Conservation (phyloP, 2,113 vertebrate genomes). For the Oncorhynchus keta region DNA sequence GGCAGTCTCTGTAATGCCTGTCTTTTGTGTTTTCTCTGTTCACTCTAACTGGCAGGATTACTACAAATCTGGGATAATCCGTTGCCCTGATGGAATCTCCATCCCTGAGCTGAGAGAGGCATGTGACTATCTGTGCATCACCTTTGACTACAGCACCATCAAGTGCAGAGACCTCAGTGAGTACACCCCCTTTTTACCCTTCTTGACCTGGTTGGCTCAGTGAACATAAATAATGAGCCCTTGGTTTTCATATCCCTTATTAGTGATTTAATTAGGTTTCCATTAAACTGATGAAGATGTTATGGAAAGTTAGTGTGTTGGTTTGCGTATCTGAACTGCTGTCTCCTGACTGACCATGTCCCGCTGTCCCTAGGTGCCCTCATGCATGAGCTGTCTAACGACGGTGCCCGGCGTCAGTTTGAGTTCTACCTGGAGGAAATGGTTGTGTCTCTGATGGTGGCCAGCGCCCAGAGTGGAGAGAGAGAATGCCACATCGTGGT, state of each 20-base stretch:
- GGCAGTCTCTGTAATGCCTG: constrained; percentile 43
- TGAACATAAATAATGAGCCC: no score
- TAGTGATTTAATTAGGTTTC: no score
- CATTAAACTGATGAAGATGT: no score
- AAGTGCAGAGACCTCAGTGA: constrained; percentile 99
- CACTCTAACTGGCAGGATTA: constrained; percentile 85
- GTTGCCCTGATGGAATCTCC: constrained; percentile 98
- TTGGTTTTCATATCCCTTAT: no score
- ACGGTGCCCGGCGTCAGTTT: constrained; percentile 94
- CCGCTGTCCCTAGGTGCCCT: constrained; percentile 84
- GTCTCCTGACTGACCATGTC: constrained; percentile 1
- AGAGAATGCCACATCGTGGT: constrained; percentile 98
- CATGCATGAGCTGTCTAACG: constrained; percentile 98
- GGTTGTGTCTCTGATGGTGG: constrained; percentile 96
- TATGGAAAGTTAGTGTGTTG: no score
- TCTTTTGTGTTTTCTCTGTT: constrained; percentile 19
- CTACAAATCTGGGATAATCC: constrained; percentile 98
- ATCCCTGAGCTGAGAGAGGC: constrained; percentile 98
- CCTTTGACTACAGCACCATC: constrained; percentile 98
- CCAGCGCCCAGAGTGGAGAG: constrained; percentile 95
- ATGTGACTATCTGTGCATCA: constrained; percentile 98
- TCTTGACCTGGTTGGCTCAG: no score
- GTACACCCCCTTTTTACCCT: constrained; percentile 54
- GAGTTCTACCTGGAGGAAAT: constrained; percentile 99
- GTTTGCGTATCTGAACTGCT: no score